phyloP scores from a whole-genome alignment of 2,797 vertebrate genomes.

The Diglossa cyanea region DNA sequence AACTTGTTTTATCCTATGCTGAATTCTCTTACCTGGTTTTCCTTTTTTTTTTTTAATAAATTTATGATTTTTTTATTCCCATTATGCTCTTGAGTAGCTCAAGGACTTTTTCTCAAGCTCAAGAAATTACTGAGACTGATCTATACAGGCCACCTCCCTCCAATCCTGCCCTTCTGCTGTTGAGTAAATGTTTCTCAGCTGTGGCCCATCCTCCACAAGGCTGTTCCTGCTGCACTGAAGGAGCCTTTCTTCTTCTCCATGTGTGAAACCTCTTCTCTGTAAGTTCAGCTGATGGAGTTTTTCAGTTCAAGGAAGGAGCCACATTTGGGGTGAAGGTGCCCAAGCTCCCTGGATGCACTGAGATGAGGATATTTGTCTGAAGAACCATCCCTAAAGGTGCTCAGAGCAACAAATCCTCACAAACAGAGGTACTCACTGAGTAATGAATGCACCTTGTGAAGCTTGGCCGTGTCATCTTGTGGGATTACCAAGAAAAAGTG shows the following conservation, averaged over 20 bases:
- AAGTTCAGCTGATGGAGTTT: not conserved
- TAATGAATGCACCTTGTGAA: not conserved
- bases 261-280: not conserved
- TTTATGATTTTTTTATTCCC: not conserved
- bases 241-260: not conserved
- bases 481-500: not conserved
- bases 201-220: not conserved
- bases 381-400: not conserved
- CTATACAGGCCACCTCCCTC: not conserved
- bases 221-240: not conserved
- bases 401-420: not conserved
- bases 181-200: not conserved
- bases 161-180: not conserved
- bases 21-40: not conserved
- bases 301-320: not conserved
- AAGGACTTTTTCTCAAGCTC: not conserved
- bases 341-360: not conserved
- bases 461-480: not conserved
- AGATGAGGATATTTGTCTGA: not conserved
- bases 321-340: not conserved
- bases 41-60: not conserved
- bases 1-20: not conserved
- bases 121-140: not conserved
- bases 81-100: not conserved
- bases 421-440: not conserved